Base-by-base conservation (phyloP, 2,888 invertebrate species). In the Candidula unifasciata region DNA sequence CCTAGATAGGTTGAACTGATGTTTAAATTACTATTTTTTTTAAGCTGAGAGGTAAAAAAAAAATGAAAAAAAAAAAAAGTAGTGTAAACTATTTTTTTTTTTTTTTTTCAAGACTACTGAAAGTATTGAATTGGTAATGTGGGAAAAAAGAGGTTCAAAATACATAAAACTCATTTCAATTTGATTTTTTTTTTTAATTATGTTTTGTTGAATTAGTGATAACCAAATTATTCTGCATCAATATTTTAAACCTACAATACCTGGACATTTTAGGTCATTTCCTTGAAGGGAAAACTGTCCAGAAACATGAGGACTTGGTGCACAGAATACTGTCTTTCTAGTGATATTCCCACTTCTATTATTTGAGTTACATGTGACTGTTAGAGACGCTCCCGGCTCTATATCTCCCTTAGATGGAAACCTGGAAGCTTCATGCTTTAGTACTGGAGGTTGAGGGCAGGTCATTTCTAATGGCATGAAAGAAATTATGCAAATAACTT, bases 261-360 rank as follows among this genome's bases (percentile, higher is more conserved):
- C 87, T 85, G 87, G 87, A 80, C 89, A 89, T 10, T 54, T 76
- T 5, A 83, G 82, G 21, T 82, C 77, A 77, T 88, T 87, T 21
- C 88, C 88, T n/a, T 87, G 86, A 6, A 87, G 78, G 6, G n/a
- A 57, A 52, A 82, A 86, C 0, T 37, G 54, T n/a, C 78, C 64
- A 30, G 44, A 78, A 1, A n/a, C 52, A 21, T 73, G 68, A 27
- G 71, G 74, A 57, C 85, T 78, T 3, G 74, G 82, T 6, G 83
- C 86, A 85, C 89, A 89, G 83, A 84, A 88, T 24, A 89, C 52
- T 21, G 86, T 88, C 69, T 84, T 87, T 74, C 86, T 87, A 6
- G 87, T 82, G 3, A 60, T 44, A 33, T 74, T 30, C 16, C 78
- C 77, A 57, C 37, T 78, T 18, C 76, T 82, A 64, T 84, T 74